phyloP scores from a whole-genome alignment of 1,140 invertebrate genomes.

The Hetaerina americana region DNA sequence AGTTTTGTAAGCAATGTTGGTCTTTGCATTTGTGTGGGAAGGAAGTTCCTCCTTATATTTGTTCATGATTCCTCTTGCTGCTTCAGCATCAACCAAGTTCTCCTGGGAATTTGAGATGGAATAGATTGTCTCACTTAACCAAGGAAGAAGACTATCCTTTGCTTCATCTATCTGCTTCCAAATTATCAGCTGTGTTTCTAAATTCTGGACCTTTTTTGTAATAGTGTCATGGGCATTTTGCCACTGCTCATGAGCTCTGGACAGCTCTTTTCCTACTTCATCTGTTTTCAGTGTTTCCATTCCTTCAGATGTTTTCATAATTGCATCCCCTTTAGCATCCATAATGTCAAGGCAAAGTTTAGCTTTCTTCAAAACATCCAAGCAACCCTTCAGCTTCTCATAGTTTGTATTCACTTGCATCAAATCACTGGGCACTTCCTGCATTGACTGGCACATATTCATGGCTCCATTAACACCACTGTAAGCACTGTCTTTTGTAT shows the following conservation, averaged over 20 bases:
- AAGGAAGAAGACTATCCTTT: constrained; percentile 66
- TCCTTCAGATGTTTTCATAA: constrained; percentile 54
- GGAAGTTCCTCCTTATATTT: constrained; percentile 80
- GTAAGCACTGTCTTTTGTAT: constrained; percentile 50
- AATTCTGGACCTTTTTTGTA: constrained; percentile 54
- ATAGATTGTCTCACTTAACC: constrained; percentile 69
- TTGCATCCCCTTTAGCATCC: constrained; percentile 52
- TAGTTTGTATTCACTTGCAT: constrained; percentile 41
- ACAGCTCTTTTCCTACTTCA: constrained; percentile 47
- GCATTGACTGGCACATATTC: constrained; percentile 39
- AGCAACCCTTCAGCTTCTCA: constrained; percentile 59
- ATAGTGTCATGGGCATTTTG: constrained; percentile 55
- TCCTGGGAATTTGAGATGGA: constrained; percentile 57
- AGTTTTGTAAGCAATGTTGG: constrained; percentile 63
- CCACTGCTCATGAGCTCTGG: constrained; percentile 52
- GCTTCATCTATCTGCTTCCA: constrained; percentile 84
- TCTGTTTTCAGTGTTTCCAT: constrained; percentile 54
- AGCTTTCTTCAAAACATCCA: constrained; percentile 57
- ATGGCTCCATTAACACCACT: constrained; percentile 52
- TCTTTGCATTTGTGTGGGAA: constrained; percentile 55
- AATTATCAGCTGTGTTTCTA: constrained; percentile 76
- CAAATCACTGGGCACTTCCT: constrained; percentile 48
- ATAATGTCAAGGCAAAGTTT: constrained; percentile 61
- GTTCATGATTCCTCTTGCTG: constrained; percentile 56
- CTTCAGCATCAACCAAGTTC: constrained; percentile 64